Evolutionary conservation across 2,888 invertebrate genomes (phyloP), one percentile per base, ranked within the genome.

Genomic region (Cryptophagus acutangulus): DNA sequence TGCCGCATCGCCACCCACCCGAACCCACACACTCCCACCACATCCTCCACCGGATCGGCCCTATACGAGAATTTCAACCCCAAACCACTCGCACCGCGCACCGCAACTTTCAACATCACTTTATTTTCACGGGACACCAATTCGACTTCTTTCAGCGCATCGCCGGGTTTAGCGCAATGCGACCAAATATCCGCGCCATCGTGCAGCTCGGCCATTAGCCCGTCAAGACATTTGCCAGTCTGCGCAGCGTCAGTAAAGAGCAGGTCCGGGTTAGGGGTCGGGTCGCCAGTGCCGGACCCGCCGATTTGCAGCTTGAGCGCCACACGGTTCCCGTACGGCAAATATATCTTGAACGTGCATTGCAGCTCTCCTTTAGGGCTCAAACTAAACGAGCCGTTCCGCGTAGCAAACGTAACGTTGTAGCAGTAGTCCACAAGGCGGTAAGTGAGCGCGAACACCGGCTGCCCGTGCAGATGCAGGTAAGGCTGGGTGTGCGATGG

Each of bases 381-480:
- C 61, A 81, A 71, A 62, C 78, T 78, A 70, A 79, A 79, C 57
- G 80, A 77, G 59, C 78, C 82, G 70, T 80, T 82, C 50, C 75
- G 73, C 37, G 72, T 71, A 52, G 75, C 74, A 51, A 82, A 74
- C 20, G 81, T 78, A 48, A 83, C 76, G 63, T 83, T 80, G 62
- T 83, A 82, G 57, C 84, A 85, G 62, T 79, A 78, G 67, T 84
- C 84, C 43, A 84, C 83, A 55, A 78, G 68, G 59, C 77, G 78
- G 70, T 79, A 84, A 55, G 71, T 72, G 56, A 82, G 73, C 63
- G 77, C 74, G 73, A 83, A 84, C 66, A 79, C 75, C 41, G 82
- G 82, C 63, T 73, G 73, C 46, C 79, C 80, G 57, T 77, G 77
- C 40, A 80, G 67, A 56, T 75, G 75, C 47, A 82, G 62, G 28